Conservation (phyloP, 2,113 vertebrate genomes). For the Ahaetulla prasina region DNA sequence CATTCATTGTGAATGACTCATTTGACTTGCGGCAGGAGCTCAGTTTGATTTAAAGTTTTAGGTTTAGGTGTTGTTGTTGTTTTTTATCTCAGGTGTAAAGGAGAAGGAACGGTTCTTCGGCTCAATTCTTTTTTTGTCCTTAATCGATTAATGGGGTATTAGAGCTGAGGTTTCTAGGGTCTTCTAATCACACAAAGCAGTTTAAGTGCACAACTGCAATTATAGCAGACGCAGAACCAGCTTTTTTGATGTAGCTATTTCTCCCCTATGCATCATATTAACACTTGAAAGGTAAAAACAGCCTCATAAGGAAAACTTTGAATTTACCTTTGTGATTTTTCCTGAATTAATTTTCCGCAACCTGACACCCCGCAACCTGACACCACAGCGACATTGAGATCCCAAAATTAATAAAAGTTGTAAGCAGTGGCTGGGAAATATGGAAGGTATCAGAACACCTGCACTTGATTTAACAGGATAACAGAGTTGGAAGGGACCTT, state of each 20-base stretch:
- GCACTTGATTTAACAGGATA: neutral
- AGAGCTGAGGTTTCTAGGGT: neutral
- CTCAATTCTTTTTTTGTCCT: neutral
- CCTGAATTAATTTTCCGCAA: neutral
- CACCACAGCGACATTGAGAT: neutral
- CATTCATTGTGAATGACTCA: neutral
- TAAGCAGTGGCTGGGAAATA: neutral
- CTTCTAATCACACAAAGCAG: neutral
- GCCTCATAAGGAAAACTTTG: neutral
- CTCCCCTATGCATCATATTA: neutral
- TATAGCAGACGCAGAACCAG: neutral
- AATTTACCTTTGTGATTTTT: conserved; percentile 1
- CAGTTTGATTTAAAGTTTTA: neutral
- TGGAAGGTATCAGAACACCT: neutral
- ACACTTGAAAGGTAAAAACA: conserved; percentile 2
- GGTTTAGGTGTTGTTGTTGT: too few species aligned
- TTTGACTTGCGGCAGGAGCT: neutral
- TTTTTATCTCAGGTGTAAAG: neutral
- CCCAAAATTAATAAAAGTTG: neutral
- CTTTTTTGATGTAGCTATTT: neutral
- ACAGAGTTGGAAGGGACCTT: neutral
- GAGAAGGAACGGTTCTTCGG: neutral
- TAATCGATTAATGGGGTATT: neutral
- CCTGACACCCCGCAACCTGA: neutral
- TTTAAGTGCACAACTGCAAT: neutral